Evolutionary conservation across 2,797 vertebrate species (phyloP).

Genomic region (Chelonia mydas): DNA sequence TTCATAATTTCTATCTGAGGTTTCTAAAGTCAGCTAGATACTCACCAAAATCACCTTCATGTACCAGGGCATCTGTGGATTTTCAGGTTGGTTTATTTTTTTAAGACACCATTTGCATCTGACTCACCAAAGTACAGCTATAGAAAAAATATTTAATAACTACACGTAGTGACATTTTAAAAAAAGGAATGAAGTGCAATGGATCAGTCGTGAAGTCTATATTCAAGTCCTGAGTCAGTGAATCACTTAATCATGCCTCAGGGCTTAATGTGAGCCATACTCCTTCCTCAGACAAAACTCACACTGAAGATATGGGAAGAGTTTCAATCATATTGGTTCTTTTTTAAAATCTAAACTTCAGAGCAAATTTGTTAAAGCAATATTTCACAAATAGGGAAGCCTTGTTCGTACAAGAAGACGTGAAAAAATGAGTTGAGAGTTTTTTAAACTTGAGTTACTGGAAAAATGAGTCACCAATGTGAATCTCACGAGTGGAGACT

Average conservation of each 20-base stretch:
- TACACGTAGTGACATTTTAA: neutral
- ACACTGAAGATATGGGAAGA: neutral
- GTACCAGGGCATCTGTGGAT: neutral
- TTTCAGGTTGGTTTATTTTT: neutral
- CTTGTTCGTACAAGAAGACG: fast-evolving
- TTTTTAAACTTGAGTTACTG: constrained; percentile 21
- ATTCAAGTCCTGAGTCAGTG: neutral
- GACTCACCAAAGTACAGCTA: neutral
- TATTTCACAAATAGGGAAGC: neutral
- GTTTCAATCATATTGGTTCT: neutral
- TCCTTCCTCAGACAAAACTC: neutral
- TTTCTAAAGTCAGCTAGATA: neutral
- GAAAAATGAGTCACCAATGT: neutral
- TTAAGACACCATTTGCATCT: neutral
- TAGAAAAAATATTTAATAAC: neutral
- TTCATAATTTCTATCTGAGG: neutral
- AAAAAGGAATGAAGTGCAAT: neutral
- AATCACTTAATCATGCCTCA: neutral
- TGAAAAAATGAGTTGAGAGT: neutral
- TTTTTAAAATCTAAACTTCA: neutral
- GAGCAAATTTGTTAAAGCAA: neutral
- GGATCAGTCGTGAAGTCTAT: neutral
- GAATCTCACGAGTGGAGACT: constrained; percentile 23
- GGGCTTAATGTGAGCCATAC: neutral
- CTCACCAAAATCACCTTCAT: neutral